Conservation (phyloP, 2,888 invertebrate species). For the Amphipyra tragopoginis region DNA sequence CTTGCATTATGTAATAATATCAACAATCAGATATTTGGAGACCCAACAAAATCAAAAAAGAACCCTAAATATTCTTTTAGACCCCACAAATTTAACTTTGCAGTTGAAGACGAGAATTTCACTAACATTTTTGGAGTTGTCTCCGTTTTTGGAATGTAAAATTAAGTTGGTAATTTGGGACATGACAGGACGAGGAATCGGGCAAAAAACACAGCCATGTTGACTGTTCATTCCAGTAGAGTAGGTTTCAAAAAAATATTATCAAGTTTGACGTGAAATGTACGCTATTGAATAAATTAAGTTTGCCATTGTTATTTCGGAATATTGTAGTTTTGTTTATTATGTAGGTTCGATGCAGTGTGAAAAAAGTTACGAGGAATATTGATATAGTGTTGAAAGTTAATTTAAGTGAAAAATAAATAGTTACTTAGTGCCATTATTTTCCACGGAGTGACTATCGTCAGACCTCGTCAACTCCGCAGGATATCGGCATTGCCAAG, state of each 20-base stretch:
- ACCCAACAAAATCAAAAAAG: constrained; percentile 44
- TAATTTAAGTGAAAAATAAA: too few species aligned
- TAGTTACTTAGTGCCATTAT: too few species aligned
- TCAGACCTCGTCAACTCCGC: too few species aligned
- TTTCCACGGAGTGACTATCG: too few species aligned
- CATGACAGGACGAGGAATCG: constrained; percentile 46
- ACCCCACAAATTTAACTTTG: constrained; percentile 37
- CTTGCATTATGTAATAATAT: constrained; percentile 45
- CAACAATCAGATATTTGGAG: constrained; percentile 40
- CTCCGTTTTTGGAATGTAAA: constrained; percentile 13
- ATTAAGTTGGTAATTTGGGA: constrained; percentile 33
- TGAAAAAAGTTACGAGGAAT: neutral
- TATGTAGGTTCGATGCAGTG: constrained; percentile 6
- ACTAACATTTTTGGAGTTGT: neutral
- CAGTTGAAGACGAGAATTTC: constrained; percentile 1
- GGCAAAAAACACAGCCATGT: constrained; percentile 61
- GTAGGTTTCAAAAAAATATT: constrained; percentile 66
- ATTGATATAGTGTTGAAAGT: too few species aligned
- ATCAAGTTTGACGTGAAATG: constrained; percentile 65
- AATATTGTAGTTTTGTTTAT: constrained; percentile 14
- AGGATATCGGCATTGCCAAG: too few species aligned
- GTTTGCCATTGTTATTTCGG: constrained; percentile 61
- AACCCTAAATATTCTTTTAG: constrained; percentile 33
- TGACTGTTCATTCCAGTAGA: constrained; percentile 73
- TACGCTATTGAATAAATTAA: constrained; percentile 71